Evolutionary conservation across 2,797 vertebrate genomes (phyloP).

Genomic region (Muscicapa striata): DNA sequence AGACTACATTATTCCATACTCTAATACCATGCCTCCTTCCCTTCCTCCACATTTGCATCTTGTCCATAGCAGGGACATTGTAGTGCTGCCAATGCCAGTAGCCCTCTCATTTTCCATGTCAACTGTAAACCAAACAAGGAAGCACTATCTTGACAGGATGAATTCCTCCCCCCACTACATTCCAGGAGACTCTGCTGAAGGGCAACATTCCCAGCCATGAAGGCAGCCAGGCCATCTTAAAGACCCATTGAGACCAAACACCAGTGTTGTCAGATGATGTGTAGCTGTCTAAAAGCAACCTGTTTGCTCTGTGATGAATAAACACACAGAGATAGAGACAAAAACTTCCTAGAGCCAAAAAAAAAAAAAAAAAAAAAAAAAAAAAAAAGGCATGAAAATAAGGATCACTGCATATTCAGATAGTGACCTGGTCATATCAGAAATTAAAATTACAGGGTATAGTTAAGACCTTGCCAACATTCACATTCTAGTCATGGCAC

Average conservation of each 20-base stretch:
- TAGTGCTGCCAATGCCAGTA: not conserved
- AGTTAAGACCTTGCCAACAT: not conserved
- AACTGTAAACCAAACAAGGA: not conserved
- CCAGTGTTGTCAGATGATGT: not conserved
- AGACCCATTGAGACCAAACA: not conserved
- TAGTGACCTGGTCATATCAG: not conserved
- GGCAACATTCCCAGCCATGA: not conserved
- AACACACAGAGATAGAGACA: not conserved
- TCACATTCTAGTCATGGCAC: not conserved
- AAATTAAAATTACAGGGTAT: not conserved
- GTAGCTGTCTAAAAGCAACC: not conserved
- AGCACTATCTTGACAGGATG: not conserved
- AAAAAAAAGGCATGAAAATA: not conserved
- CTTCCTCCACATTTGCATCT: not conserved
- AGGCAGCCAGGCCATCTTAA: not conserved
- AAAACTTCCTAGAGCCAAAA: not conserved
- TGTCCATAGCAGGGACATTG: not conserved
- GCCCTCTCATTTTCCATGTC: not conserved
- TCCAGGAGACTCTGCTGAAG: not conserved
- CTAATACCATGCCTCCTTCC: not conserved
- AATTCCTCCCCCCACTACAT: not conserved
- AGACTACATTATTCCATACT: not conserved
- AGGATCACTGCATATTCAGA: not conserved
- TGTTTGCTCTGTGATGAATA: not conserved
- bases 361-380: not conserved